These are phyloP conservation scores for Octomys mimax DNA, from an alignment of 2,797 vertebrate species.

Conservation along the genomic window DNA sequence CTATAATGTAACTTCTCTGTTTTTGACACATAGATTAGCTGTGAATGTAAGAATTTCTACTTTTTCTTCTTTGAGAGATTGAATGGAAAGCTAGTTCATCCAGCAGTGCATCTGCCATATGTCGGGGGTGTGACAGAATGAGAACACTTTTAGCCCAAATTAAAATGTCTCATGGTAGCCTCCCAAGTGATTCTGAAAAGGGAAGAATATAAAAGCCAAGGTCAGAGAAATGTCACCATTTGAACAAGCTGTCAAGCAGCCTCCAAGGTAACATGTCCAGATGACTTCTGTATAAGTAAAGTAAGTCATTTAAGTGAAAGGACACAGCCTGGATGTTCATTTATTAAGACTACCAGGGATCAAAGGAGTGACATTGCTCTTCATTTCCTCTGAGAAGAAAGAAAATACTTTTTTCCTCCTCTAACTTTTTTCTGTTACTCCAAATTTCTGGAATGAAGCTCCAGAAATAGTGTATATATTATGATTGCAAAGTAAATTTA, in stretches of 20 bases:
- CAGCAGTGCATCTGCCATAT: not conserved
- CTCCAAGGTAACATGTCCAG: constrained; percentile 46
- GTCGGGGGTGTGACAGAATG: constrained; percentile 76
- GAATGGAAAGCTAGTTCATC: constrained; percentile 61
- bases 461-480: not conserved
- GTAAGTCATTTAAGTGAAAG: not conserved
- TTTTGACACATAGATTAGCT: constrained; percentile 52
- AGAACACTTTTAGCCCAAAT: constrained; percentile 74
- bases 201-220: constrained; percentile 60
- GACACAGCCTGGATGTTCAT: not conserved
- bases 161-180: constrained; percentile 70
- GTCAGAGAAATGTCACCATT: constrained; percentile 65
- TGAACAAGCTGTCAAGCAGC: constrained; percentile 69
- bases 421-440: not conserved
- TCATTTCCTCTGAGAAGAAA: not conserved
- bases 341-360: not conserved
- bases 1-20: constrained; percentile 4
- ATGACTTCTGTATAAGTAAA: constrained; percentile 53
- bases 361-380: not conserved
- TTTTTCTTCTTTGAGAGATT: constrained; percentile 56
- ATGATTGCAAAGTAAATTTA: not conserved
- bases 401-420: not conserved
- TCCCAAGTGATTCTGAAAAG: constrained; percentile 68
- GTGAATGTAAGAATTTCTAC: constrained; percentile 40
- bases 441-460: not conserved